A percentile compares a stretch with the other conserved stretches of the same genome.
These are phyloP conservation scores for Scatophagus argus DNA, from an alignment of 2,113 vertebrate genomes.

Conservation along the genomic window DNA sequence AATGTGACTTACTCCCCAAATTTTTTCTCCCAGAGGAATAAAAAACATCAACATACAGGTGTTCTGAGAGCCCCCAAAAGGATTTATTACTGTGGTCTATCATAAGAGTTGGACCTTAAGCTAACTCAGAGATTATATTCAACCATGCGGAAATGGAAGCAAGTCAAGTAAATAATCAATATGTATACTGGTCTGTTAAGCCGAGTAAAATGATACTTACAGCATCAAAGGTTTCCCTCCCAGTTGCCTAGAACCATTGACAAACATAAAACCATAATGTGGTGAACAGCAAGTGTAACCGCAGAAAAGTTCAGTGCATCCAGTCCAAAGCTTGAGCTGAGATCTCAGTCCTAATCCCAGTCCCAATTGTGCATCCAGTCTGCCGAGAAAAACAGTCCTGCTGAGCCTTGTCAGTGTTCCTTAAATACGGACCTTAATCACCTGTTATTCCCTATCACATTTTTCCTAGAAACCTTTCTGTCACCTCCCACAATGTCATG, in stretches of 20 bases:
- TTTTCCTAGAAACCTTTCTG: slow-evolving; percentile 29
- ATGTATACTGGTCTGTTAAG: slow-evolving; percentile 36
- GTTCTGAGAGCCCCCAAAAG: neutral
- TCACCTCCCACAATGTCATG: slow-evolving; percentile 23
- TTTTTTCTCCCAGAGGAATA: slow-evolving; percentile 1
- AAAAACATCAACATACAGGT: neutral
- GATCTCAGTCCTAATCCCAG: neutral
- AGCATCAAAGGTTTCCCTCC: slow-evolving; percentile 17
- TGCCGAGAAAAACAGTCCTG: neutral
- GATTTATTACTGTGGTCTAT: slow-evolving; percentile 14
- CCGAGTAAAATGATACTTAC: slow-evolving; percentile 37
- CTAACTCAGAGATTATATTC: slow-evolving; percentile 20
- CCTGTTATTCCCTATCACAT: slow-evolving; percentile 20
- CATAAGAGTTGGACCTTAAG: neutral
- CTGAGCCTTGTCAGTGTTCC: slow-evolving; percentile 9
- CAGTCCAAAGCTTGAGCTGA: neutral
- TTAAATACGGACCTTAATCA: slow-evolving; percentile 31
- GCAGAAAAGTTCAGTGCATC: slow-evolving; percentile 1
- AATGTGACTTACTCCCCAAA: neutral
- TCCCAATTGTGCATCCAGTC: neutral
- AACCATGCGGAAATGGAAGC: slow-evolving; percentile 47
- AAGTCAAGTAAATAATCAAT: slow-evolving; percentile 51
- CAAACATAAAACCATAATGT: neutral
- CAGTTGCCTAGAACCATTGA: neutral
- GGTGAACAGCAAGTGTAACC: neutral